Percentiles rank a stretch among this genome's conserved stretches.
Evolutionary conservation across 2,888 invertebrate species (phyloP).

Genomic region (Hemistola chrysoprasaria): DNA sequence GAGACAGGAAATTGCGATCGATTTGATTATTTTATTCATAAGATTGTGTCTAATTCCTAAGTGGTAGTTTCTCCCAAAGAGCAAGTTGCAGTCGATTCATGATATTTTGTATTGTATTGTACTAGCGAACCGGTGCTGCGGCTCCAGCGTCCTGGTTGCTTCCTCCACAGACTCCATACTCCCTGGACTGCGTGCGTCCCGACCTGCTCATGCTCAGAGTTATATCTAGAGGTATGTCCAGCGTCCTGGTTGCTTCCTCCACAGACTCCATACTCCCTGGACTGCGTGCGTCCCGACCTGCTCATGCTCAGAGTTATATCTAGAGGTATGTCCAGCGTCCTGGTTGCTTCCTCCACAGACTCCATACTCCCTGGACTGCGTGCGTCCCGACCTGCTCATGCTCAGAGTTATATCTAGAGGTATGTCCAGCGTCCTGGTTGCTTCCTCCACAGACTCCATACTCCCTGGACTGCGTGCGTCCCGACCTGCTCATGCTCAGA

Average conservation of each 20-base stretch:
- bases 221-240: no score
- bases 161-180: constrained; percentile 94
- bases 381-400: constrained; percentile 94
- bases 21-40: no score
- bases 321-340: no score
- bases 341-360: constrained; percentile 96
- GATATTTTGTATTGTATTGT: no score
- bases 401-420: no score
- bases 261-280: constrained; percentile 93
- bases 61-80: no score
- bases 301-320: constrained; percentile 90
- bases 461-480: constrained; percentile 94
- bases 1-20: no score
- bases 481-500: constrained; percentile 93
- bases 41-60: no score
- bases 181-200: constrained; percentile 95
- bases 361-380: constrained; percentile 93
- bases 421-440: constrained; percentile 97
- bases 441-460: constrained; percentile 94
- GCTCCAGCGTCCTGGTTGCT: constrained; percentile 95
- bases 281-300: constrained; percentile 95
- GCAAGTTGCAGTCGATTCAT: no score
- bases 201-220: constrained; percentile 93
- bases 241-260: constrained; percentile 96
- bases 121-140: constrained; percentile 90